Conservation (phyloP, 2,888 invertebrate genomes). For the Philereme transversata region DNA sequence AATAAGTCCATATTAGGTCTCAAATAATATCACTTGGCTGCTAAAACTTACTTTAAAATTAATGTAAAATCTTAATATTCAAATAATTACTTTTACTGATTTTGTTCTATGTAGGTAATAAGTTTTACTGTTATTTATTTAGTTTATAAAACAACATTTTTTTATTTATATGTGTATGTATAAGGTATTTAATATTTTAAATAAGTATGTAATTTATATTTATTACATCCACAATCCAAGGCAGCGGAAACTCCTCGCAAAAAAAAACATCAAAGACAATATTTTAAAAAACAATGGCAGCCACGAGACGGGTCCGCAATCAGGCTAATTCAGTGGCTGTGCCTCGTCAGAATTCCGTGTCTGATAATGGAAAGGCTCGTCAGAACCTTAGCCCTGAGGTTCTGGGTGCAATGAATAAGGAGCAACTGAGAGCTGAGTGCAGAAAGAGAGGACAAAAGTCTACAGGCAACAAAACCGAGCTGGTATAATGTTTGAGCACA, state of each 20-base stretch:
- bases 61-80: too few species aligned
- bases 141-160: neutral
- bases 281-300: conserved; percentile 61
- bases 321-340: conserved; percentile 70
- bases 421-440: conserved; percentile 87
- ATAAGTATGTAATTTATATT: conserved; percentile 40
- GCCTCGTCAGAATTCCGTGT: conserved; percentile 72
- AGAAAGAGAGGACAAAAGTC: conserved; percentile 87
- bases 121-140: neutral
- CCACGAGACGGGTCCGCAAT: conserved; percentile 73
- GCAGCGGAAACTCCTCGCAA: conserved; percentile 41
- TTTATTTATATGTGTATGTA: neutral
- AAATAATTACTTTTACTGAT: too few species aligned
- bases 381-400: conserved; percentile 77
- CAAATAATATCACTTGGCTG: too few species aligned
- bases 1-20: too few species aligned
- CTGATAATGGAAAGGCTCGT: conserved; percentile 72
- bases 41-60: too few species aligned
- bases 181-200: conserved; percentile 7
- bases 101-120: too few species aligned
- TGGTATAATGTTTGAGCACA: conserved; percentile 79
- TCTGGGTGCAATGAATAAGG: conserved; percentile 86
- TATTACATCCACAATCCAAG: conserved; percentile 50
- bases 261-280: conserved; percentile 37
- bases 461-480: conserved; percentile 87